Evolutionary conservation across 2,113 vertebrate species (phyloP).

Genomic region (Galeopterus variegatus): DNA sequence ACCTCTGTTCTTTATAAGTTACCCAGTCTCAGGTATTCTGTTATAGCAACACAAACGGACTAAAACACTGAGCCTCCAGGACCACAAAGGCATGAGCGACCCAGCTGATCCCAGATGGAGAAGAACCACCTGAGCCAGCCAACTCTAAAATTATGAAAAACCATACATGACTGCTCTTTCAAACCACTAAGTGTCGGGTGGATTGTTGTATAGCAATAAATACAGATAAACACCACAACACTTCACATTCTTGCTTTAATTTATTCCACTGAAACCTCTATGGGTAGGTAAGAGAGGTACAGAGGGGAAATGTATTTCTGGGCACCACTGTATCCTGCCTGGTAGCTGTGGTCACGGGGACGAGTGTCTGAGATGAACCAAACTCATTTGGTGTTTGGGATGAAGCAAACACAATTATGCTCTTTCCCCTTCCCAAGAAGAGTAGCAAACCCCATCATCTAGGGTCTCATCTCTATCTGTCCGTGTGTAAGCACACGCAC

Average conservation of each 20-base stretch:
- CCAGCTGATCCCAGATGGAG: background rate
- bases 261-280: background rate
- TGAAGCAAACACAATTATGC: background rate
- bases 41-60: too few relatives aligned
- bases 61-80: background rate
- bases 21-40: too few relatives aligned
- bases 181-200: background rate
- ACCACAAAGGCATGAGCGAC: background rate
- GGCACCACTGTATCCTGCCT: background rate
- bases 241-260: background rate
- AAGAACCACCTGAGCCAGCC: background rate
- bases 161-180: background rate
- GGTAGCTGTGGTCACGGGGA: too few relatives aligned
- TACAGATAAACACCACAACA: background rate
- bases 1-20: too few relatives aligned
- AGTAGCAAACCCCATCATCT: background rate
- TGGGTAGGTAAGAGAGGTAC: background rate
- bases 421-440: background rate
- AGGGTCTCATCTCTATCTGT: background rate
- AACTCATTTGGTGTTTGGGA: background rate
- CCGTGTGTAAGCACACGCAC: background rate
- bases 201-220: background rate
- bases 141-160: background rate
- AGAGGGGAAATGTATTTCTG: background rate
- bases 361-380: background rate